Percentiles rank a stretch among this genome's conserved stretches.
Conservation (phyloP, 2,888 invertebrate genomes). For the Drosophila anomalata region DNA sequence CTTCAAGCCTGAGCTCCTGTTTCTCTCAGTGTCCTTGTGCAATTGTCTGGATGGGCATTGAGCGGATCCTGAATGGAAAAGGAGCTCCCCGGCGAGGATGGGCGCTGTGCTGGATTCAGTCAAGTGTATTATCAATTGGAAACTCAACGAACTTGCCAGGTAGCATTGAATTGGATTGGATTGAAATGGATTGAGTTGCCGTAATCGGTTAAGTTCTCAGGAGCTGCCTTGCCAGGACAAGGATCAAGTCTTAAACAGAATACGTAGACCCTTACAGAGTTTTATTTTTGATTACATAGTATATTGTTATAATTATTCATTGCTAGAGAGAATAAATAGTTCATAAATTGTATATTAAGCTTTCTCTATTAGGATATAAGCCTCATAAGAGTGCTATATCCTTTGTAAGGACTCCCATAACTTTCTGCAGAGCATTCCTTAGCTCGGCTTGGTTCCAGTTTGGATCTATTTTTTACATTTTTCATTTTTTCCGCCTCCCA, state of each 20-base stretch:
- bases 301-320: not conserved
- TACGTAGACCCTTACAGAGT: not conserved
- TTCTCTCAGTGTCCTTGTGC: slow-evolving; percentile 47
- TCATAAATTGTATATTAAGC: not conserved
- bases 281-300: no score
- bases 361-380: not conserved
- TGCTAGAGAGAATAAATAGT: no score
- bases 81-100: slow-evolving; percentile 4
- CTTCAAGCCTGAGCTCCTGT: not conserved
- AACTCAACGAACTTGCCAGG: slow-evolving; percentile 61
- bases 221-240: not conserved
- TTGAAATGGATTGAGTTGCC: slow-evolving; percentile 43
- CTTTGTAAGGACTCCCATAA: not conserved
- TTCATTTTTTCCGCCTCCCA: slow-evolving; percentile 10
- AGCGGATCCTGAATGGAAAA: slow-evolving; percentile 44
- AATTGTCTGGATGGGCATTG: slow-evolving; percentile 71
- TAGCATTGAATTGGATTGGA: slow-evolving; percentile 49
- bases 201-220: slow-evolving; percentile 26
- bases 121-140: slow-evolving; percentile 76
- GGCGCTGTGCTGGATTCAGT: slow-evolving; percentile 51
- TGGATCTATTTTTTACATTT: slow-evolving; percentile 4
- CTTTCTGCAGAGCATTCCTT: slow-evolving; percentile 40
- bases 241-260: not conserved
- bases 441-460: slow-evolving; percentile 21
- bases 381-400: not conserved